A percentile compares a stretch with the other conserved stretches of the same genome.
Conservation (phyloP, 92 coral and sea anemone genomes). For the Epizoanthus rinbou region DNA sequence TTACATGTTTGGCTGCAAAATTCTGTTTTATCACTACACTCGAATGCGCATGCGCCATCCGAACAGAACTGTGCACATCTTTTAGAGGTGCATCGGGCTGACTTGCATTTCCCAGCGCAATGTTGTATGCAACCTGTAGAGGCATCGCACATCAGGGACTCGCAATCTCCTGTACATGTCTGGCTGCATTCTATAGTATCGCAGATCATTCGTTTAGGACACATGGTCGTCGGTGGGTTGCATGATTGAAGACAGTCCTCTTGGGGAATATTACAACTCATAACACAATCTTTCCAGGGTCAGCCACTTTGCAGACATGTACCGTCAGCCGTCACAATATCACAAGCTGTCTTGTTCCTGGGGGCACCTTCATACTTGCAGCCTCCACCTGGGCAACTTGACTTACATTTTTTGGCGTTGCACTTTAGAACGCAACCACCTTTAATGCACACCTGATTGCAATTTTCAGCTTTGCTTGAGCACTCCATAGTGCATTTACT, state of each 20-base stretch:
- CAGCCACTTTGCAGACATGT: not conserved
- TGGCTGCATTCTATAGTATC: conserved; percentile 31
- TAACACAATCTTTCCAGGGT: not conserved
- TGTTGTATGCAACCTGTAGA: conserved; percentile 32
- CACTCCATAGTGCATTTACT: conserved; percentile 38
- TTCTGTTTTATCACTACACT: not conserved
- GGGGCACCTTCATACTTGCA: not conserved
- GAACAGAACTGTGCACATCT: not conserved
- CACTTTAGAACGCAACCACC: conserved; percentile 38
- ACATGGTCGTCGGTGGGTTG: not conserved
- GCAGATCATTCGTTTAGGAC: conserved; percentile 19
- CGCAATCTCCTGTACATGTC: conserved; percentile 28
- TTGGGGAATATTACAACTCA: not conserved
- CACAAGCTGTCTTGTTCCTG: not conserved
- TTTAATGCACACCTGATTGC: conserved; percentile 7
- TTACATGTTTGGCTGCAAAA: not conserved
- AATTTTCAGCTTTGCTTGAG: conserved; percentile 19
- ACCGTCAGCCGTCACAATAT: not conserved
- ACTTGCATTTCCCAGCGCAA: conserved; percentile 7
- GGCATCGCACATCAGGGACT: conserved; percentile 30
- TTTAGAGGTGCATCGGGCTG: not conserved
- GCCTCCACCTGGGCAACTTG: conserved; percentile 37
- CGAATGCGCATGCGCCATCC: not conserved
- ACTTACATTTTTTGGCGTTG: conserved; percentile 19
- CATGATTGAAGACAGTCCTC: not conserved